Percentiles rank a stretch among this genome's conserved stretches.
These are phyloP conservation scores for Micrasema minimum DNA, from an alignment of 1,140 invertebrate species.

Conservation along the genomic window DNA sequence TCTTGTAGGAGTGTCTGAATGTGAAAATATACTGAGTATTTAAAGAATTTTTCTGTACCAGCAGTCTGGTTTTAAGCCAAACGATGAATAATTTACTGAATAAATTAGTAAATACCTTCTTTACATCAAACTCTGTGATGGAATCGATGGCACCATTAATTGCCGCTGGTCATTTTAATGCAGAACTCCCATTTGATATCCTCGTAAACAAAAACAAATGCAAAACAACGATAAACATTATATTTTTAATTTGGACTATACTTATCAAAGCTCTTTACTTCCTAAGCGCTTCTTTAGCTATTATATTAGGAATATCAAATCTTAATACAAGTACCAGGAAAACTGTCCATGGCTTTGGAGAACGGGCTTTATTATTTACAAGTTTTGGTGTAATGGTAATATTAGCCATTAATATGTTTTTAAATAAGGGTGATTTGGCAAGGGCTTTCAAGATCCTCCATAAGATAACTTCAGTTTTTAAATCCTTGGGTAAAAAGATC, in stretches of 20 bases:
- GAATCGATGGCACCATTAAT: not conserved
- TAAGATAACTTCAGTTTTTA: not conserved
- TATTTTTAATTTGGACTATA: not conserved
- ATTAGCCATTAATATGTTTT: not conserved
- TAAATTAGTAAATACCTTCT: not conserved
- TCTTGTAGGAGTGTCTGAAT: too few relatives aligned
- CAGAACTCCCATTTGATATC: not conserved
- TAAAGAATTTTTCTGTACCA: too few relatives aligned
- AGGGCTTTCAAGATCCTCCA: not conserved
- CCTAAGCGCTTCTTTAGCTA: not conserved
- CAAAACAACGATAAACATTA: not conserved
- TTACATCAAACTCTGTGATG: not conserved
- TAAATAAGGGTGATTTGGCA: conserved; percentile 15
- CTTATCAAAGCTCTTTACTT: not conserved
- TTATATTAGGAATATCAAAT: not conserved
- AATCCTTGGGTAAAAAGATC: not conserved
- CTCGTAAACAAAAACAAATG: not conserved
- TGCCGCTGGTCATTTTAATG: not conserved
- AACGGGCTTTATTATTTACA: not conserved
- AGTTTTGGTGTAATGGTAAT: not conserved
- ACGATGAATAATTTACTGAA: not conserved
- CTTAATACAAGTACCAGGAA: not conserved
- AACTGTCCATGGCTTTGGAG: not conserved
- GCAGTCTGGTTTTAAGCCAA: not conserved
- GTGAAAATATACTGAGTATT: too few relatives aligned